phyloP scores from a whole-genome alignment of 1,140 invertebrate species.

The Pachypeltis micranthus region DNA sequence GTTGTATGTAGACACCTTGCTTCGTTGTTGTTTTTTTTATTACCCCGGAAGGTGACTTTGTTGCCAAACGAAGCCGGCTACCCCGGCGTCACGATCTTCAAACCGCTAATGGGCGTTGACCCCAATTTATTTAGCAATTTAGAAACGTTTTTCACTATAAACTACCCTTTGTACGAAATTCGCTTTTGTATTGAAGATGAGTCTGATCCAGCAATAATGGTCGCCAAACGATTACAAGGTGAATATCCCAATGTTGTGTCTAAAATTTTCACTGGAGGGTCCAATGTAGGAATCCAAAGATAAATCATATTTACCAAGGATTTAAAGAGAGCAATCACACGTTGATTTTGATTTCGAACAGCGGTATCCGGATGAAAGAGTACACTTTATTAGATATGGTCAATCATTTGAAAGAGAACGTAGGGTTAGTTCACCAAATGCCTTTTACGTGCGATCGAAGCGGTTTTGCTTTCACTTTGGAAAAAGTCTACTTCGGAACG shows the following conservation, averaged over 20 bases:
- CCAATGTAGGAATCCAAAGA: constrained; percentile 95
- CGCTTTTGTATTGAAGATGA: constrained; percentile 93
- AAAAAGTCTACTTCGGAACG: constrained; percentile 97
- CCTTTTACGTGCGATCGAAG: constrained; percentile 88
- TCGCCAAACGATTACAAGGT: constrained; percentile 74
- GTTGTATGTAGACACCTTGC: no score
- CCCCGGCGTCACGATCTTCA: constrained; percentile 88
- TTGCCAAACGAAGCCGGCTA: constrained; percentile 58
- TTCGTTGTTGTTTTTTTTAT: no score
- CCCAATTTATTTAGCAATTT: constrained; percentile 87
- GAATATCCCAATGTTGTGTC: constrained; percentile 85
- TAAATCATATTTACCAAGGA: constrained; percentile 97
- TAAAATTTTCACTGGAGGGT: constrained; percentile 65
- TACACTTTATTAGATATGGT: constrained; percentile 96
- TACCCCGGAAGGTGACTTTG: constrained; percentile 36
- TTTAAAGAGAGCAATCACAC: constrained; percentile 85
- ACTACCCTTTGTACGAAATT: constrained; percentile 89
- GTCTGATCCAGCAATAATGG: constrained; percentile 76
- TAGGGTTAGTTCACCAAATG: constrained; percentile 96
- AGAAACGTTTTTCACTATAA: constrained; percentile 92
- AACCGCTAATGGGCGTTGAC: constrained; percentile 91
- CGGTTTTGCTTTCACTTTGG: constrained; percentile 89
- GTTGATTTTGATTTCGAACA: constrained; percentile 89
- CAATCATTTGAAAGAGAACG: constrained; percentile 70
- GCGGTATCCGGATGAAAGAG: constrained; percentile 89